A percentile compares a stretch with the other conserved stretches of the same genome.
Evolutionary conservation across 2,797 vertebrate species (phyloP).

Genomic region (Anas bernieri): DNA sequence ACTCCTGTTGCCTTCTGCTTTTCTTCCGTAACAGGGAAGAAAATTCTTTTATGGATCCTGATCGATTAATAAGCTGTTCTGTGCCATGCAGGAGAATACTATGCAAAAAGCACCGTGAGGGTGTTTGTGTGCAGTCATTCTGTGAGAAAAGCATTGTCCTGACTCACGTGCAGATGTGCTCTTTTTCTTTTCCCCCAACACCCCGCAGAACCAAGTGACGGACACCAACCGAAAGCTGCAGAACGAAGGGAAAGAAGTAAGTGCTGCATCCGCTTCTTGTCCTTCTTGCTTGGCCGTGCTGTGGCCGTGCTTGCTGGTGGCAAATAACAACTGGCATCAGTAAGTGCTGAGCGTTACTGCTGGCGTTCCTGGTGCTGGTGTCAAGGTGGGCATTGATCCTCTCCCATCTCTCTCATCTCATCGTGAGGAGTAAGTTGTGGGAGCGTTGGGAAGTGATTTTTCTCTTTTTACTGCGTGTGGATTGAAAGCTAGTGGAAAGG

Average conservation of each 20-base stretch:
- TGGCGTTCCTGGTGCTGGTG: accelerated
- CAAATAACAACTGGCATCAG: accelerated
- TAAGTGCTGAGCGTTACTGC: no score
- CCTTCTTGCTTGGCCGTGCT: not conserved
- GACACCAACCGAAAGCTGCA: slow-evolving; percentile 93
- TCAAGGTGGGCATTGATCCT: not conserved
- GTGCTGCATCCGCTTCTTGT: not conserved
- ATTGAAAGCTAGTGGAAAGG: not conserved
- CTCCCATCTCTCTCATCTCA: not conserved
- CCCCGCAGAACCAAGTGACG: slow-evolving; percentile 90
- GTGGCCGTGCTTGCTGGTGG: not conserved
- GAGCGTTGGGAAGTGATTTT: not conserved
- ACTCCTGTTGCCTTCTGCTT: not conserved
- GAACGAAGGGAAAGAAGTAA: slow-evolving; percentile 89
- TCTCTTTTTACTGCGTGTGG: not conserved
- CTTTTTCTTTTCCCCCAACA: not conserved
- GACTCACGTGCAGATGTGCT: not conserved
- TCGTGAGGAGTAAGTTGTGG: not conserved
- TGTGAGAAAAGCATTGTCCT: accelerated
- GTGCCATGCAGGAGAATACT: accelerated
- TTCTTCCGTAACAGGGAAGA: not conserved
- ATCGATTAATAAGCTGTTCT: not conserved
- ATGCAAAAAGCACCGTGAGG: not conserved
- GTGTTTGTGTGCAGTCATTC: accelerated
- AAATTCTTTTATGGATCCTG: not conserved